These are phyloP conservation scores for Acanthosepion lycidas DNA, from an alignment of 2,888 invertebrate species.

Conservation along the genomic window DNA sequence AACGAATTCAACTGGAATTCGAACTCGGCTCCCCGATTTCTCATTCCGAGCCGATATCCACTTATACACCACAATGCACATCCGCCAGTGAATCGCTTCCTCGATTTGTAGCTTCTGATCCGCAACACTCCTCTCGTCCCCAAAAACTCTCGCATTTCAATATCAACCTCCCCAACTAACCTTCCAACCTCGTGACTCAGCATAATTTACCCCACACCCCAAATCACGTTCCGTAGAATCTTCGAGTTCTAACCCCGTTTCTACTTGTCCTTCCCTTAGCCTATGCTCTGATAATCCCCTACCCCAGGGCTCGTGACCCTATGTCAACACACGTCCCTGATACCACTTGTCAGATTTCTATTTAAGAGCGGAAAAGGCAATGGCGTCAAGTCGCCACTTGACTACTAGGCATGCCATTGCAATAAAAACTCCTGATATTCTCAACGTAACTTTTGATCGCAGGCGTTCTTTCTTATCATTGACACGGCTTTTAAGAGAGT, in stretches of 20 bases:
- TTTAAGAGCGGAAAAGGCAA: slow-evolving; percentile 14
- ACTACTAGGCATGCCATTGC: not conserved
- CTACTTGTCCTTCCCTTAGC: not conserved
- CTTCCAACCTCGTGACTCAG: not conserved
- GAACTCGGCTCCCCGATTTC: too few species aligned
- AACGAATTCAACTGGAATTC: too few species aligned
- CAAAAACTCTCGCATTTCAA: not conserved
- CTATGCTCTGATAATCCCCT: not conserved
- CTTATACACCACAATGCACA: too few species aligned
- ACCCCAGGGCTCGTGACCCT: slow-evolving; percentile 33
- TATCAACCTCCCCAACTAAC: not conserved
- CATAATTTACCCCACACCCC: not conserved
- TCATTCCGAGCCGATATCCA: too few species aligned
- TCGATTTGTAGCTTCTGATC: not conserved
- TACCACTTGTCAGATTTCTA: slow-evolving; percentile 33
- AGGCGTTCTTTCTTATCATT: not conserved
- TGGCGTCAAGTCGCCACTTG: slow-evolving; percentile 33
- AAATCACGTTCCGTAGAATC: not conserved
- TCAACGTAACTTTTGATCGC: not conserved
- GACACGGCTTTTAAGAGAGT: not conserved
- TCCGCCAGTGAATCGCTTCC: not conserved
- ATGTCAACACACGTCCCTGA: slow-evolving; percentile 33
- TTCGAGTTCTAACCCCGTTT: not conserved
- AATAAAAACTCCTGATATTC: not conserved
- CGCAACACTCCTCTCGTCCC: not conserved